Evolutionary conservation across 2,888 invertebrate species (phyloP).

Genomic region (Ferdinandea cuprea): DNA sequence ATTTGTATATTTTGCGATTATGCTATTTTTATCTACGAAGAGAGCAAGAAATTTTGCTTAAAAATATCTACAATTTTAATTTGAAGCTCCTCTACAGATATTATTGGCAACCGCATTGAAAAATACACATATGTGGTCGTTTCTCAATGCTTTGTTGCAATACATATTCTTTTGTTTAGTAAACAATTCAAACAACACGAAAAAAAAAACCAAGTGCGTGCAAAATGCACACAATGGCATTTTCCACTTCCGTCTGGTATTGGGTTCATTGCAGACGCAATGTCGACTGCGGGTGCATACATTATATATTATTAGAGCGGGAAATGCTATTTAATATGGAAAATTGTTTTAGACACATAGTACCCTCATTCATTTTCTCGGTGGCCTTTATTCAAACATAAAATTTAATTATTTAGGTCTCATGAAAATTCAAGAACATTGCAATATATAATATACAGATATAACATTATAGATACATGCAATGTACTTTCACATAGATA

Average conservation of each 20-base stretch:
- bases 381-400: no score
- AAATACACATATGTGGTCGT: not conserved
- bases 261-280: conserved; percentile 52
- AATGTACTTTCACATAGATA: no score
- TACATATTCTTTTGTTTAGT: conserved; percentile 50
- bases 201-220: no score
- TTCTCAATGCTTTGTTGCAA: conserved; percentile 5
- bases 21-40: conserved; percentile 48
- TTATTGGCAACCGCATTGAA: conserved; percentile 12
- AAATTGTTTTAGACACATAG: no score
- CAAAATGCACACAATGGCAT: conserved; percentile 31
- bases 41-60: conserved; percentile 10
- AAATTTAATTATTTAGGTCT: no score
- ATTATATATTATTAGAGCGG: conserved; percentile 11
- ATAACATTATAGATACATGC: no score
- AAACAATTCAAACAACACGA: conserved; percentile 34
- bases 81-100: conserved; percentile 9
- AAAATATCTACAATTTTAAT: conserved; percentile 6
- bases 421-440: no score
- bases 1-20: conserved; percentile 24
- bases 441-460: no score
- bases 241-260: conserved; percentile 52
- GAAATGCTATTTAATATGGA: conserved; percentile 27
- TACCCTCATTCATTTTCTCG: no score
- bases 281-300: conserved; percentile 56